Percentiles rank a stretch among this genome's conserved stretches.
These are phyloP conservation scores for Nemoura dubitans DNA, from an alignment of 2,888 invertebrate genomes.

Conservation along the genomic window DNA sequence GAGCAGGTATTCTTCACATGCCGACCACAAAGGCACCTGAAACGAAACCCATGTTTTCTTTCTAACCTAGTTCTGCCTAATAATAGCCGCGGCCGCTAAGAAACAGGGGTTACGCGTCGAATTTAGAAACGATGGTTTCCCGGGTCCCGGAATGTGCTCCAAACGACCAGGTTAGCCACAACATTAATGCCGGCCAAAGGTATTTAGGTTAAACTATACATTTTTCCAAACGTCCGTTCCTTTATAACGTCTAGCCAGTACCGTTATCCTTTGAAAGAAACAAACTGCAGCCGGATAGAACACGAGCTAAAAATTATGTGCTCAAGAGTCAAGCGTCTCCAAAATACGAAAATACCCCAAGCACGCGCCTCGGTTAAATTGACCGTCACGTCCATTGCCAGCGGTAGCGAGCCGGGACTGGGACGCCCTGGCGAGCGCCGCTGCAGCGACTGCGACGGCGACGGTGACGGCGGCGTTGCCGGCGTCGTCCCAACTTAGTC, in stretches of 20 bases:
- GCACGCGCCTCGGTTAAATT: slow-evolving; percentile 12
- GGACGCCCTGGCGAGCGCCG: too few relatives aligned
- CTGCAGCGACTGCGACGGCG: slow-evolving; percentile 1
- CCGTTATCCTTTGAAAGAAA: too few relatives aligned
- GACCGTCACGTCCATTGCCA: slow-evolving; percentile 23
- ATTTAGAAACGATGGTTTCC: not conserved
- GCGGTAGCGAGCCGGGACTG: slow-evolving; percentile 9
- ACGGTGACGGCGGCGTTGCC: not conserved
- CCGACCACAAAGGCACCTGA: not conserved
- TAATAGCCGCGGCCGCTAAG: not conserved
- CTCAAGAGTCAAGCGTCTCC: slow-evolving; percentile 26
- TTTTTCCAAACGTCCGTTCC: not conserved
- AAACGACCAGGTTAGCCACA: not conserved
- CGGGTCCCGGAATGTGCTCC: not conserved
- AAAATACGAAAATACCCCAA: slow-evolving; percentile 25
- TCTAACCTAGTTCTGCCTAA: not conserved
- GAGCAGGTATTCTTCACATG: not conserved
- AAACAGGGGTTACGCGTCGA: slow-evolving; percentile 12
- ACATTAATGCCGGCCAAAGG: slow-evolving; percentile 1
- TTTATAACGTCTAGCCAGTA: not conserved
- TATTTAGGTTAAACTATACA: slow-evolving; percentile 2
- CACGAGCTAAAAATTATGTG: not conserved
- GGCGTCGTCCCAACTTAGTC: slow-evolving; percentile 8
- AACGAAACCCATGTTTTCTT: not conserved
- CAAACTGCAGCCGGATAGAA: not conserved